Evolutionary conservation across 2,888 invertebrate genomes (phyloP).

Genomic region (Clepsis dumicolana): DNA sequence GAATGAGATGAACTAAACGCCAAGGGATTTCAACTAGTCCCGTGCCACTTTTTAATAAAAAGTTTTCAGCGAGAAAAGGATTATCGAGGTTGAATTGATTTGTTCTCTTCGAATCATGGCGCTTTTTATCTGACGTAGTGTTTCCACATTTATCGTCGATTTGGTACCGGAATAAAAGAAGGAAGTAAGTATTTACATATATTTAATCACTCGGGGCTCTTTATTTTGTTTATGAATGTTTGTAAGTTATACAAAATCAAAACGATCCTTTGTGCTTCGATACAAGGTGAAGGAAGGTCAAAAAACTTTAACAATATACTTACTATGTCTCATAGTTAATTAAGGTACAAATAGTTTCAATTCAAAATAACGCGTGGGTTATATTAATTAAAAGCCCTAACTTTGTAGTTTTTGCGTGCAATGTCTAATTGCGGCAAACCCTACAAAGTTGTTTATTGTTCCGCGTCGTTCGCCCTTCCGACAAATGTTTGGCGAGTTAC

Average conservation of each 20-base stretch:
- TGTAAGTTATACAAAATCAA: too few species aligned
- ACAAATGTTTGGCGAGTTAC: constrained; percentile 8
- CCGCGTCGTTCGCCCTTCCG: constrained; percentile 4
- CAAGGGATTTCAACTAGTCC: neutral
- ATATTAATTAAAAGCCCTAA: constrained; percentile 10
- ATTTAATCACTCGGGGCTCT: too few species aligned
- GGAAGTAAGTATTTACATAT: too few species aligned
- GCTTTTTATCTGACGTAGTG: neutral
- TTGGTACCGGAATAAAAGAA: too few species aligned
- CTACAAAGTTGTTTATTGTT: constrained; percentile 33
- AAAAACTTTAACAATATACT: too few species aligned
- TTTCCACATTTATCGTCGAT: too few species aligned
- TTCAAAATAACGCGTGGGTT: neutral
- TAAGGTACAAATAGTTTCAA: too few species aligned
- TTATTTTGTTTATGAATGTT: too few species aligned
- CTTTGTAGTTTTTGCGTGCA: constrained; percentile 8
- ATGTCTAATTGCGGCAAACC: constrained; percentile 14
- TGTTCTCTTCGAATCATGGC: neutral
- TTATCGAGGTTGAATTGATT: constrained; percentile 3
- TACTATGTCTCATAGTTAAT: too few species aligned
- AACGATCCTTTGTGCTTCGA: too few species aligned
- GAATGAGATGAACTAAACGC: constrained; percentile 2
- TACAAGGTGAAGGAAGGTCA: too few species aligned
- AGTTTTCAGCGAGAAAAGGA: constrained; percentile 4
- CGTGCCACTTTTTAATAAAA: neutral